Base-by-base conservation (phyloP, 2,113 vertebrate species). In the Bubo scandiacus region DNA sequence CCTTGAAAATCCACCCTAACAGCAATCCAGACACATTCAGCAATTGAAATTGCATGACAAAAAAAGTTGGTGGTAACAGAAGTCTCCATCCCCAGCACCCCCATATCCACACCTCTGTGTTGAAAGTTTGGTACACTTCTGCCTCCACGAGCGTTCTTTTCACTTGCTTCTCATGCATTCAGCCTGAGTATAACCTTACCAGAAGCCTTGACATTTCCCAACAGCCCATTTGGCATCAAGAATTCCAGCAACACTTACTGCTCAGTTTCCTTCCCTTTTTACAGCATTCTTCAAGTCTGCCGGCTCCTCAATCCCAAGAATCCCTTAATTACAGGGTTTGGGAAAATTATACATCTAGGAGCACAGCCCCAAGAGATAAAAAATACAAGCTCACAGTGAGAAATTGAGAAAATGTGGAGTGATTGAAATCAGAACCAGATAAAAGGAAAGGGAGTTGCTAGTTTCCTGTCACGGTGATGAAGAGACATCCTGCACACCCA, bases 321-420 rank as follows among this genome's bases (percentile, higher is more conserved):
- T 66, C 66, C 74, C 58, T 91, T 95, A 96, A 95, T 94, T 94
- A 92, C 42, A 83, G 81, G 73, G 81, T 91, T 91, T 63, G 38
- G 51, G 62, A 86, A 94, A 87, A 92, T 73, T 89, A 84, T 23
- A 89, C 27, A 80, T 72, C 47, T 79, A 34, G 2, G 15, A 94
- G 38, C 38, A 91, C 21, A 83, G 73, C 67, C 81, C 29, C 74
- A 65, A 82, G 62, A 82, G 32, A 75, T 17, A 49, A 80, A 88
- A 92, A 85, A 61, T 30, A 79, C 10, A 82, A 73, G 27, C 36
- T 91, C 61, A 54, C 57, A 61, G 14, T 30, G 29, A 86, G 71
- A 87, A 95, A 86, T 3, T 40, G 63, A 94, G 91, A 90, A 92
- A 77, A 66, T 34, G 12, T 94, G 55, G 65, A 87, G 38, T 34